Evolutionary conservation across 1,140 invertebrate species (phyloP), one percentile per base, ranked within the genome.

Genomic region (Episyrphus balteatus): DNA sequence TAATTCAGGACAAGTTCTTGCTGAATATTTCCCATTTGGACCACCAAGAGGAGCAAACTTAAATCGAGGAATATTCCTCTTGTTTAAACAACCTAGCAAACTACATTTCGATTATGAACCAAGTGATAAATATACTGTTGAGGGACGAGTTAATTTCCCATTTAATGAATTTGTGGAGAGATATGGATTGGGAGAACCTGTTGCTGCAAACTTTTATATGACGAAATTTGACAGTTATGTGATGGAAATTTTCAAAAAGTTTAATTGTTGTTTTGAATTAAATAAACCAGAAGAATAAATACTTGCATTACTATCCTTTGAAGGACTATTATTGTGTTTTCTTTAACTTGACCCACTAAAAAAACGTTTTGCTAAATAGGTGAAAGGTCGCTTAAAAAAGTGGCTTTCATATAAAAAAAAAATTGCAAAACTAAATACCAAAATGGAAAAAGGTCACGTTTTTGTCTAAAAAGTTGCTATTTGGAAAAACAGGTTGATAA

Each of bases 191-290:
- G 86, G 84, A 9, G 65, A 81, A 39, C 86, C 87, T 0, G 68
- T 94, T 33, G 88, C 88, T 44, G 91, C 84, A 13, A 95, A 94
- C 56, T 85, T 92, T 59, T 96, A 81, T 59, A 83, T 86, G 66
- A 91, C 92, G 1, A 72, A 90, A 59, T 96, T 75, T 59, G 93
- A 97, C 66, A 85, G 91, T 58, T 95, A 95, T 59, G 90, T 95
- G 3, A 88, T 88, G 0, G 44, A 38, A 18, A 15, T 66, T 13
- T 56, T 62, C 32, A n/a, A 51, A 26, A 26, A 8, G 21, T 8
- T 26, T 5, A 26, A 8, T 8, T 26, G 21, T 8, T 26, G 21
- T 26, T 26, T 26, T 26, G 21, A 26, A 26, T 26, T 26, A 8
- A 26, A 26, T 26, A 26, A 26, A 26, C 21, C 21, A 26, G 21